phyloP scores from a whole-genome alignment of 2,888 invertebrate species.

The Mesochorus sp. region DNA sequence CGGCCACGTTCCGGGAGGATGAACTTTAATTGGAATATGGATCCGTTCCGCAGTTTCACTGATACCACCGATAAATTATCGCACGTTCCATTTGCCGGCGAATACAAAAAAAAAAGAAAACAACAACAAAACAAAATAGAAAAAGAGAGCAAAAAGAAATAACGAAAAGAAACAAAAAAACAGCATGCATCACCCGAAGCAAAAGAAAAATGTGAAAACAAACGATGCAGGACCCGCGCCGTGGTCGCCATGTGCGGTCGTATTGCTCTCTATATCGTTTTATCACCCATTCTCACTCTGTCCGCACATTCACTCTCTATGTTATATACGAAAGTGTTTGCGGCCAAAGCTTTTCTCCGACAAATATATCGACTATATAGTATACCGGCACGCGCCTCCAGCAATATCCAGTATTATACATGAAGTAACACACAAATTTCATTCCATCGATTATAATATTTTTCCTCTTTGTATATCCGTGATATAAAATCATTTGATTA shows the following conservation, averaged over 20 bases:
- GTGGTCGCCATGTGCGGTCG: conserved; percentile 27
- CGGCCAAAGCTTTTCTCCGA: conserved; percentile 1
- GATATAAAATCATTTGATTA: neutral
- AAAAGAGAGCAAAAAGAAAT: neutral
- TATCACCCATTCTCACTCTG: conserved; percentile 25
- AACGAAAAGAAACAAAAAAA: neutral
- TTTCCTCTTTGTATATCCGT: neutral
- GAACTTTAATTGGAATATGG: conserved; percentile 82
- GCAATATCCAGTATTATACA: neutral
- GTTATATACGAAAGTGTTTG: conserved; percentile 24
- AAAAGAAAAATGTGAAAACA: conserved; percentile 53
- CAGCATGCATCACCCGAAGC: conserved; percentile 14
- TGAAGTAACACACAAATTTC: too few relatives aligned
- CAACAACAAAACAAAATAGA: conserved; percentile 19
- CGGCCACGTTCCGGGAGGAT: conserved; percentile 78
- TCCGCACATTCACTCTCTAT: conserved; percentile 33
- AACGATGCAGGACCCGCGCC: conserved; percentile 25
- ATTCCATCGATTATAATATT: neutral
- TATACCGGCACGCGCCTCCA: neutral
- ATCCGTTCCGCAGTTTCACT: conserved; percentile 79
- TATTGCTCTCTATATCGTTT: conserved; percentile 56
- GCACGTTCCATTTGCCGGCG: conserved; percentile 79
- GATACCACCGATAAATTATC: conserved; percentile 78
- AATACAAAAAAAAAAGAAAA: conserved; percentile 63
- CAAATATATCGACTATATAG: conserved; percentile 27